Conservation (phyloP, 2,888 invertebrate genomes). For the Globia sparganii region DNA sequence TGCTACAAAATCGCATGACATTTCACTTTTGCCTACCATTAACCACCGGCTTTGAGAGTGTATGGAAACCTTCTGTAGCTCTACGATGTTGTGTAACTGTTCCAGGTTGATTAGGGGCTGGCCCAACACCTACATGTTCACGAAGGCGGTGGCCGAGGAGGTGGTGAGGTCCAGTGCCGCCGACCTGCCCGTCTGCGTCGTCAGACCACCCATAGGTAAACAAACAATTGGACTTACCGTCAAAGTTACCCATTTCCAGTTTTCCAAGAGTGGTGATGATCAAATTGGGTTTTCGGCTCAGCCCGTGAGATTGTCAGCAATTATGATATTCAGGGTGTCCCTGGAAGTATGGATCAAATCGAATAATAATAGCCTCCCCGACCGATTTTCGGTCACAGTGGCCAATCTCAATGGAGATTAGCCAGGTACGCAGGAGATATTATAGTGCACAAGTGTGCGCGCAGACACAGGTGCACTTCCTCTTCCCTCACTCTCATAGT, state of each 20-base stretch:
- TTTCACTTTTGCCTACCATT: background rate
- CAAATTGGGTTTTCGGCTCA: too few species aligned
- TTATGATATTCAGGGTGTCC: too few species aligned
- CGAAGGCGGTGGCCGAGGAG: conserved; percentile 67
- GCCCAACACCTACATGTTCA: conserved; percentile 67
- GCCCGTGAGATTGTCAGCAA: too few species aligned
- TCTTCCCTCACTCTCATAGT: too few species aligned
- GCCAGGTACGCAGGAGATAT: too few species aligned
- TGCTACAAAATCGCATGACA: background rate
- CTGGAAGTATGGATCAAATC: too few species aligned
- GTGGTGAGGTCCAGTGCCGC: conserved; percentile 32
- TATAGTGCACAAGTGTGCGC: too few species aligned
- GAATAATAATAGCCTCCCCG: too few species aligned
- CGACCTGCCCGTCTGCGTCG: conserved; percentile 53
- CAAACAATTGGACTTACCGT: background rate
- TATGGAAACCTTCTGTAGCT: background rate
- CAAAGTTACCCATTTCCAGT: background rate
- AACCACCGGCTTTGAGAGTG: background rate
- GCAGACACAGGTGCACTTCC: too few species aligned
- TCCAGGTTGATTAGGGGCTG: conserved; percentile 51
- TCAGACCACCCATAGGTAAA: conserved; percentile 63
- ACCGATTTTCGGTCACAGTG: too few species aligned
- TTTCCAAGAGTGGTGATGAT: background rate
- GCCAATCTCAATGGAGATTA: too few species aligned
- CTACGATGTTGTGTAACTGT: background rate